Conservation (phyloP, 2,888 invertebrate species). For the Allygus modestus region DNA sequence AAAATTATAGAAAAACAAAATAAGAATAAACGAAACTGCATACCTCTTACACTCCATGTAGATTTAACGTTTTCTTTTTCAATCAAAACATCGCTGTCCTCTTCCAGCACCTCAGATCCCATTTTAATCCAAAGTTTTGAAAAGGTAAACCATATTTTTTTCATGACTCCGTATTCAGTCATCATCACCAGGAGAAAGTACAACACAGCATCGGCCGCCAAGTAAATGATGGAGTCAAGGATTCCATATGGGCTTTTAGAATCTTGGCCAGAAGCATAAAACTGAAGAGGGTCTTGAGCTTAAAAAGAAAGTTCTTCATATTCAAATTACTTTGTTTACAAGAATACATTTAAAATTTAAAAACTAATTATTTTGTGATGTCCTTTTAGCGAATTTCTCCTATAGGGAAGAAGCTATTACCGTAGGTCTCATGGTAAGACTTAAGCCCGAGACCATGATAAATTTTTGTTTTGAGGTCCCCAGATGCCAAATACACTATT, state of each 20-base stretch:
- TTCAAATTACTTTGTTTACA: no score
- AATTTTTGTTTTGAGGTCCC: no score
- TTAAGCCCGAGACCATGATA: no score
- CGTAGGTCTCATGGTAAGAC: no score
- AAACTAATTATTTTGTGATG: no score
- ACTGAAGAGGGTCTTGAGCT: conserved; percentile 11
- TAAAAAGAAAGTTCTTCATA: not conserved
- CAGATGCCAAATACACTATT: no score
- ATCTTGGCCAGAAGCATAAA: not conserved
- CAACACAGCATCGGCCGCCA: conserved; percentile 66
- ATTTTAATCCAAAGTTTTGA: conserved; percentile 33
- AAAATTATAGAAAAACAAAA: no score
- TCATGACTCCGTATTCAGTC: conserved; percentile 67
- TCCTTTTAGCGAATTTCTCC: no score
- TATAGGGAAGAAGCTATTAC: no score
- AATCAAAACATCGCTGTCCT: conserved; percentile 17
- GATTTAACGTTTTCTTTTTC: conserved; percentile 24
- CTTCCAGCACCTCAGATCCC: not conserved
- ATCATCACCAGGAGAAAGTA: conserved; percentile 68
- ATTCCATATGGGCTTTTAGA: conserved; percentile 64
- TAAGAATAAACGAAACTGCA: no score
- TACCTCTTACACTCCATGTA: conserved; percentile 76
- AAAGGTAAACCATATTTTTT: conserved; percentile 29
- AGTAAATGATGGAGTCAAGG: conserved; percentile 66
- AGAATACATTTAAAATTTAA: no score